Percentiles rank a stretch among this genome's conserved stretches.
These are phyloP conservation scores for Emydoidea blandingii DNA, from an alignment of 2,797 vertebrate genomes.

Conservation along the genomic window DNA sequence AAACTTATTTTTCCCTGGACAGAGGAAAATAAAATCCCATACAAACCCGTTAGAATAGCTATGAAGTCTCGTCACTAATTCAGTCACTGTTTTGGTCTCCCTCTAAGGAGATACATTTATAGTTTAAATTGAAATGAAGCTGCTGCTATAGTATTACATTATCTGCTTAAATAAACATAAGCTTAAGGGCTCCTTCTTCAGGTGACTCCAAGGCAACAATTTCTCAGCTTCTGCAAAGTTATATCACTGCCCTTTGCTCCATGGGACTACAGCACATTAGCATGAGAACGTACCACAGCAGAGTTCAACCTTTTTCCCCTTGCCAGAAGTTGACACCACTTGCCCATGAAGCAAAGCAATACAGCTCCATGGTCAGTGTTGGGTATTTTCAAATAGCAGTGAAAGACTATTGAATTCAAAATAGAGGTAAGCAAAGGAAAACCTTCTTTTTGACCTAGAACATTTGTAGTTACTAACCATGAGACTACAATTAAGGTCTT, in stretches of 20 bases:
- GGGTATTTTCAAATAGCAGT: not conserved
- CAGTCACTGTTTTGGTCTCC: not conserved
- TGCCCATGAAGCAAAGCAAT: not conserved
- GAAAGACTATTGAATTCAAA: not conserved
- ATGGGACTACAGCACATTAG: fast-evolving
- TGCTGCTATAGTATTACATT: not conserved
- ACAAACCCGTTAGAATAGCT: not conserved
- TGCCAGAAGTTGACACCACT: not conserved
- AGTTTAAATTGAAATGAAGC: not conserved
- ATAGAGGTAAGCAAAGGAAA: no score
- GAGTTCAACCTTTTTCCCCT: not conserved
- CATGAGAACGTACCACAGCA: no score
- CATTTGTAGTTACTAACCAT: not conserved
- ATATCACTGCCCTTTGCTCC: fast-evolving
- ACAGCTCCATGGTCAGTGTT: not conserved
- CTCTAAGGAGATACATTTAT: not conserved
- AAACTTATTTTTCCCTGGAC: not conserved
- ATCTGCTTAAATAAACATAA: fast-evolving
- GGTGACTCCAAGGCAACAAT: fast-evolving
- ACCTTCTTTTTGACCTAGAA: no score
- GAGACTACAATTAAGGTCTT: not conserved
- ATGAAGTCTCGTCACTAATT: not conserved
- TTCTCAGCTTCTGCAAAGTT: not conserved
- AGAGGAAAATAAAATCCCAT: not conserved
- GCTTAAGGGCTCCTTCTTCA: not conserved